Base-by-base conservation (phyloP, 1,140 invertebrate genomes). In the Drosophila oshimai region DNA sequence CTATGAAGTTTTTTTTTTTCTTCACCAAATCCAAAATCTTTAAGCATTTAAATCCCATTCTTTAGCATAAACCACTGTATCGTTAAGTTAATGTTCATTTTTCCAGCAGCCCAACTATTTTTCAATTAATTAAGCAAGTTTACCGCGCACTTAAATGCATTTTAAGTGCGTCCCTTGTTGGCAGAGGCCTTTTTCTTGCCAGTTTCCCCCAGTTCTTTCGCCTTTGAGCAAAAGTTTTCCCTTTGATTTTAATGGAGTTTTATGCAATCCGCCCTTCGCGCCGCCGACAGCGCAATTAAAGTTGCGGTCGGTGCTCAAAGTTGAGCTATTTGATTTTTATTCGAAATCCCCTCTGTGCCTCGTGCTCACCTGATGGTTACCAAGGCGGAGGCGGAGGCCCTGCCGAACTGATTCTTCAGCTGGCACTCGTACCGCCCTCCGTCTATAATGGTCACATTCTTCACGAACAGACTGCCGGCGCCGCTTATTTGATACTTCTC, bases 381-480 rank as follows among this genome's bases (percentile, higher is more conserved):
- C 61, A 95, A 92, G 15, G 94, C 94, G 4, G 94, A 94, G 0
- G 95, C 95, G 0, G 94, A 94, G 29, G 93, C 94, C 55, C 95
- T 92, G 1, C 97, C 97, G 80, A 95, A 93, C 51, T 94, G 93
- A 91, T 98, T 98, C 36, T 94, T 93, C 0, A 96, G 95, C 4
- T 94, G 93, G 86, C 98, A 99, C 91, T 98, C 96, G 91, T 99
- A 99, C 10, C 94, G 93, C n/a, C 97, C 98, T 41, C 94, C 93
- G 84, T 98, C 96, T 18, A 92, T 90, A 13, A 93, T 72, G 2
- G 93, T 94, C 1, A 97, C 92, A 77, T 96, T 96, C 65, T 94
- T 94, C 39, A 98, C 94, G 71, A 95, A 94, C 41, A 98, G 92
- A 89, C 95, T 96, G 15, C 96, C 96, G 31, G 93, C 93, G 20